A percentile compares a stretch with the other conserved stretches of the same genome.
Evolutionary conservation across 1,140 invertebrate species (phyloP).

Genomic region (Venturia canescens): DNA sequence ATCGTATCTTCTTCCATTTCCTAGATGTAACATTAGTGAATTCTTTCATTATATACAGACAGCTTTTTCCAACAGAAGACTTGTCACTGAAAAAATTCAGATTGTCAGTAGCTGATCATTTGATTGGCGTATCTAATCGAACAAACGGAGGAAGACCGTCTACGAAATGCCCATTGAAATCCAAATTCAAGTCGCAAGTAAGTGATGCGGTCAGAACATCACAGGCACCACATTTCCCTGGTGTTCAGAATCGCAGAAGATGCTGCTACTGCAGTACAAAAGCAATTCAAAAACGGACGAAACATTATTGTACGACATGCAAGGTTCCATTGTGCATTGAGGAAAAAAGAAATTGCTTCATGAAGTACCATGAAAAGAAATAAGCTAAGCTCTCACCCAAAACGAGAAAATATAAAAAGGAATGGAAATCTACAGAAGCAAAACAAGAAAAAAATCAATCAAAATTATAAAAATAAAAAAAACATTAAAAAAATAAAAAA

Average conservation of each 20-base stretch:
- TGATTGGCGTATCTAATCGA: slow-evolving; percentile 43
- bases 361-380: not conserved
- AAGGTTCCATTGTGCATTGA: slow-evolving; percentile 40
- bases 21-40: slow-evolving; percentile 63
- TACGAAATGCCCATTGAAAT: slow-evolving; percentile 25
- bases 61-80: slow-evolving; percentile 8
- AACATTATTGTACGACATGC: slow-evolving; percentile 39
- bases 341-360: slow-evolving; percentile 5
- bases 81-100: not conserved
- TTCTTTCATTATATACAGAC: slow-evolving; percentile 61
- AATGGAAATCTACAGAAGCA: too few relatives aligned
- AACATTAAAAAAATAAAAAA: too few relatives aligned
- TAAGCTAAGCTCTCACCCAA: not conserved
- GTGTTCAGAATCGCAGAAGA: slow-evolving; percentile 39
- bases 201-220: slow-evolving; percentile 44
- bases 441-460: not conserved
- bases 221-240: slow-evolving; percentile 49
- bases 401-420: slow-evolving; percentile 5
- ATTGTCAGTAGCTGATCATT: slow-evolving; percentile 38
- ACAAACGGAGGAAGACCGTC: slow-evolving; percentile 17
- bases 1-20: slow-evolving; percentile 67
- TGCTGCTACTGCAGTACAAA: slow-evolving; percentile 56
- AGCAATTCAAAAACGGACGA: slow-evolving; percentile 41
- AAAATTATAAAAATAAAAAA: slow-evolving; percentile 2
- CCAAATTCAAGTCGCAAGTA: slow-evolving; percentile 38